Conservation (phyloP, 1,140 invertebrate genomes). For the Diabrotica undecimpunctata region DNA sequence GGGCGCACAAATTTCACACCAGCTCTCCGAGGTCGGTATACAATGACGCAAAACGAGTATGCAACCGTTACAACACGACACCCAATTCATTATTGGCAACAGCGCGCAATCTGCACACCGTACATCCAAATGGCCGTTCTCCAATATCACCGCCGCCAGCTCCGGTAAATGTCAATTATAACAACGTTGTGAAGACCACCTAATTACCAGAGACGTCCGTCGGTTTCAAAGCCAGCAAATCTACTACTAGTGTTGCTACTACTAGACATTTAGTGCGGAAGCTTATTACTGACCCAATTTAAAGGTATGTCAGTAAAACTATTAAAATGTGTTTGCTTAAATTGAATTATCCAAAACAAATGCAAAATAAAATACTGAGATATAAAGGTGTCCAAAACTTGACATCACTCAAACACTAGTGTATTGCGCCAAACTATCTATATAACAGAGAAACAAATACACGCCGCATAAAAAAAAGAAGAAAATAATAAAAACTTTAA, state of each 20-base stretch:
- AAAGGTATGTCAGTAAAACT: no score
- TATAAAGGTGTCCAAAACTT: no score
- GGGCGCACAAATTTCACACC: background rate
- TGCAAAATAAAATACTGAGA: no score
- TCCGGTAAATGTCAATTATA: conserved; percentile 20
- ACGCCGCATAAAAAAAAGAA: no score
- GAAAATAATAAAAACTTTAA: no score
- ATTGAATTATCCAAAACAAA: no score
- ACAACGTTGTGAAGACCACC: conserved; percentile 11
- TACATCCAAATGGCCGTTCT: conserved; percentile 14
- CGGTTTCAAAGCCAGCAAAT: conserved; percentile 7
- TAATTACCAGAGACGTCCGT: conserved; percentile 17
- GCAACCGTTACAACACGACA: conserved; percentile 12
- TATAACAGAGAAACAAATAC: no score
- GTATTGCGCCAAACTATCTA: no score
- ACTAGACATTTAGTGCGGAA: background rate
- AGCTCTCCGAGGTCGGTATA: background rate
- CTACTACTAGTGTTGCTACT: background rate
- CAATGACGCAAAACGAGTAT: background rate
- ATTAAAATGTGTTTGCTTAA: no score
- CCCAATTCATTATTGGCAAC: conserved; percentile 16
- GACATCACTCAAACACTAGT: no score
- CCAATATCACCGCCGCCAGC: conserved; percentile 8
- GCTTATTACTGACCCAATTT: background rate
- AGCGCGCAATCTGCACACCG: conserved; percentile 16